A percentile compares a stretch with the other conserved stretches of the same genome.
These are phyloP conservation scores for Stegana nigrithorax DNA, from an alignment of 2,888 invertebrate genomes.

Conservation along the genomic window DNA sequence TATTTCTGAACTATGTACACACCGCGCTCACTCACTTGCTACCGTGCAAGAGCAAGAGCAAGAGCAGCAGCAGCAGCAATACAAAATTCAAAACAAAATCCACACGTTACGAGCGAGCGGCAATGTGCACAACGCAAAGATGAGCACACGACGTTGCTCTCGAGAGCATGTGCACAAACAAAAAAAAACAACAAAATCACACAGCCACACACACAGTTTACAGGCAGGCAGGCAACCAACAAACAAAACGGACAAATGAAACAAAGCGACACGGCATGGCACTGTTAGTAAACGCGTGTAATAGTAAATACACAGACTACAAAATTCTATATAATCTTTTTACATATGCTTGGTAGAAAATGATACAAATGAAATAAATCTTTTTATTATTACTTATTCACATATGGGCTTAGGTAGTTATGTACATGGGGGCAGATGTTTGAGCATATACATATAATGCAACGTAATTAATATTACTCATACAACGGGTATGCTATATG, in stretches of 20 bases:
- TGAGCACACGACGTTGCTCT: background rate
- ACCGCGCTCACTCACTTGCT: too few species aligned
- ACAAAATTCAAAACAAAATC: background rate
- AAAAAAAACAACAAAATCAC: background rate
- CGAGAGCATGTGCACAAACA: background rate
- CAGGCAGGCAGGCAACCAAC: too few species aligned
- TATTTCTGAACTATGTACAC: slow-evolving; percentile 38
- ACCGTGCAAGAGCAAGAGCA: too few species aligned
- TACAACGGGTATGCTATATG: background rate
- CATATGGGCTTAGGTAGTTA: too few species aligned
- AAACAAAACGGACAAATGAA: too few species aligned
- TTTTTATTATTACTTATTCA: too few species aligned
- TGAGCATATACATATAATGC: too few species aligned
- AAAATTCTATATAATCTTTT: too few species aligned
- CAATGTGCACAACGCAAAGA: background rate
- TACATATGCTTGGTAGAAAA: too few species aligned
- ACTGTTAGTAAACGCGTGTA: background rate
- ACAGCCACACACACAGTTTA: too few species aligned
- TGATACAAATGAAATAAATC: too few species aligned
- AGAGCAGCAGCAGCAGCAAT: background rate
- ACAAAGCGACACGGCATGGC: background rate
- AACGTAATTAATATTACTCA: background rate
- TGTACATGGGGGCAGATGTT: too few species aligned
- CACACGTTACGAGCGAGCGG: background rate
- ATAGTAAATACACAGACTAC: background rate